These are phyloP conservation scores for Cremastinae sp. DNA, from an alignment of 2,888 invertebrate genomes.

Conservation along the genomic window DNA sequence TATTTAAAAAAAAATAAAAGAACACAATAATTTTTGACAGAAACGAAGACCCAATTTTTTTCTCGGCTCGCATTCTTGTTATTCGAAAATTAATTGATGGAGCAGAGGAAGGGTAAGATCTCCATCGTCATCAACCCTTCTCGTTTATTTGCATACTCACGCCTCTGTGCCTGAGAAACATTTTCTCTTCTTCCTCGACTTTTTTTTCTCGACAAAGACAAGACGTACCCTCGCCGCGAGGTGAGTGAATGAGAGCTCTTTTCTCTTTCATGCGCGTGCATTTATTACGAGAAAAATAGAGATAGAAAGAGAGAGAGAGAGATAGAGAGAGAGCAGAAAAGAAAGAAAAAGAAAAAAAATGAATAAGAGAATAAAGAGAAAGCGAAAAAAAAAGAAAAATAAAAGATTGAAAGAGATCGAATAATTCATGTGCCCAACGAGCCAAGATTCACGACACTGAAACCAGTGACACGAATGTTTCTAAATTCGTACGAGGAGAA, in stretches of 20 bases:
- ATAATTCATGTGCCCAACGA: conserved; percentile 24
- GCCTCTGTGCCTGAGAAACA: conserved; percentile 64
- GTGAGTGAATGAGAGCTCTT: conserved; percentile 53
- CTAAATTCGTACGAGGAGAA: conserved; percentile 67
- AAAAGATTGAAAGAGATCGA: conserved; percentile 1
- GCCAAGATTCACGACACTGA: conserved; percentile 25
- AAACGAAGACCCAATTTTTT: background rate
- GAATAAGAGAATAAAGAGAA: too few species aligned
- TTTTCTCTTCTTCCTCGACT: conserved; percentile 28
- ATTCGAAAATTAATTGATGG: conserved; percentile 59
- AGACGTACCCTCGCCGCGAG: conserved; percentile 42
- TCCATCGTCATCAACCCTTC: conserved; percentile 33
- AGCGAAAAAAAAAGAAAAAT: too few species aligned
- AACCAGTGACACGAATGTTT: conserved; percentile 41
- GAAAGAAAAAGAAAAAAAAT: background rate
- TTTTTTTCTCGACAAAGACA: conserved; percentile 34
- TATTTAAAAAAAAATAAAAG: background rate
- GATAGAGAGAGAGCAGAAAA: too few species aligned
- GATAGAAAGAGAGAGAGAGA: too few species aligned
- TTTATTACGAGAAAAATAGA: conserved; percentile 19
- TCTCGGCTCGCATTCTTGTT: conserved; percentile 45
- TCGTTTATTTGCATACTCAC: conserved; percentile 73
- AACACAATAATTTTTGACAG: background rate
- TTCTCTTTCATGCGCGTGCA: conserved; percentile 34
- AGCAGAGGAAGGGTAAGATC: conserved; percentile 51